Percentiles rank a stretch among this genome's conserved stretches.
Conservation (phyloP, 2,113 vertebrate species). For the Parus major region DNA sequence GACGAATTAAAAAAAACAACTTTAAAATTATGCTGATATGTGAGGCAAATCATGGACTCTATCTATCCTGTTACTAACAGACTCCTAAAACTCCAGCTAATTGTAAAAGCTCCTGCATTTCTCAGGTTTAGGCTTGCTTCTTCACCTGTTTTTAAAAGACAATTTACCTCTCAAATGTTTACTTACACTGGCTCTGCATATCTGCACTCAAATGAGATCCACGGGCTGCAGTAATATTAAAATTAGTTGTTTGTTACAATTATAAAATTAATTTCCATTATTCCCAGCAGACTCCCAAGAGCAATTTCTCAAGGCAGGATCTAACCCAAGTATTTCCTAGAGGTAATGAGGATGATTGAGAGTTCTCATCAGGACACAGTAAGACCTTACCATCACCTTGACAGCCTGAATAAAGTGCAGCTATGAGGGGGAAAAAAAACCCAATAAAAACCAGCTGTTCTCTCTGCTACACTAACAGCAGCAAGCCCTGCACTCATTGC, state of each 20-base stretch:
- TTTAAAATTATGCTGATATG: neutral
- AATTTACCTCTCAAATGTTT: neutral
- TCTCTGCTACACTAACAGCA: neutral
- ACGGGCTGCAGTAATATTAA: neutral
- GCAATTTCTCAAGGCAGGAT: neutral
- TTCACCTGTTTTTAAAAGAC: neutral
- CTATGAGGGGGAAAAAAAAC: fast-evolving
- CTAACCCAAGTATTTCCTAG: neutral
- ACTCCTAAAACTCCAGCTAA: neutral
- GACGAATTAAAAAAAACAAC: neutral
- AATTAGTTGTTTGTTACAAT: neutral
- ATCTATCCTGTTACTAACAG: neutral
- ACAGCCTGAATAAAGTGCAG: neutral
- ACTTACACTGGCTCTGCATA: neutral
- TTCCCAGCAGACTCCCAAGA: neutral
- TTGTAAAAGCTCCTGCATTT: neutral
- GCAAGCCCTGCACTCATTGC: neutral
- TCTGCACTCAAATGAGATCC: neutral
- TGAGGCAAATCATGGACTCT: neutral
- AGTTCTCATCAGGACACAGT: neutral
- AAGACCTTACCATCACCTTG: neutral
- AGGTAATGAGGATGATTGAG: neutral
- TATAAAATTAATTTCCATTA: neutral
- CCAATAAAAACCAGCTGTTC: neutral
- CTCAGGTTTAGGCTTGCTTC: neutral